Percentiles rank a stretch among this genome's conserved stretches.
Conservation (phyloP, 2,888 invertebrate species). For the Steinernema scapterisci region DNA sequence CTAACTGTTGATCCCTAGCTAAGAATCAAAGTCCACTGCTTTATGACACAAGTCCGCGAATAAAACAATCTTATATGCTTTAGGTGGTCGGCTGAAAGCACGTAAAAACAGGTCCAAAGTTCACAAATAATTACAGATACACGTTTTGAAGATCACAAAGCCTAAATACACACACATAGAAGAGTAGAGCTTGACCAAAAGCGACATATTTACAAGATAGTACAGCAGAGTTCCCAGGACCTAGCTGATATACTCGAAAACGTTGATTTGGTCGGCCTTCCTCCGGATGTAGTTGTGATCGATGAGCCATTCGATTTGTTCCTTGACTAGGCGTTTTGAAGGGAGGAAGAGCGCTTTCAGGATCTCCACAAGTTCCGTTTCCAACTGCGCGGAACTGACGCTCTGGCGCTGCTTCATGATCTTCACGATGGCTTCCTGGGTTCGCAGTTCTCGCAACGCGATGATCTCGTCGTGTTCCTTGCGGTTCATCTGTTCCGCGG, state of each 20-base stretch:
- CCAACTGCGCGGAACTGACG: conserved; percentile 89
- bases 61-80: not conserved
- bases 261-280: conserved; percentile 54
- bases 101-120: not conserved
- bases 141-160: conserved; percentile 14
- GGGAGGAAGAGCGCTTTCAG: conserved; percentile 99
- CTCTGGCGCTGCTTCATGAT: conserved; percentile 96
- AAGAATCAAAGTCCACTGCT: too few species aligned
- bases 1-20: too few species aligned
- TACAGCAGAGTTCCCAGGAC: not conserved
- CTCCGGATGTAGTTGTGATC: conserved; percentile 75
- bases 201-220: not conserved
- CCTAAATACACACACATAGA: not conserved
- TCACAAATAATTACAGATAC: not conserved
- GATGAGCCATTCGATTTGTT: conserved; percentile 98
- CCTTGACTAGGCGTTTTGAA: conserved; percentile 98
- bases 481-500: conserved; percentile 71
- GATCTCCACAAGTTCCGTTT: conserved; percentile 95
- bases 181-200: not conserved
- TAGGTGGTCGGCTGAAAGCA: not conserved
- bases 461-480: conserved; percentile 99
- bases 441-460: conserved; percentile 87
- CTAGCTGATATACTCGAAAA: conserved; percentile 58
- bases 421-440: conserved; percentile 96
- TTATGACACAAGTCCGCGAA: too few species aligned